Base-by-base conservation (phyloP, 2,113 vertebrate species). In the Phainopepla nitens region DNA sequence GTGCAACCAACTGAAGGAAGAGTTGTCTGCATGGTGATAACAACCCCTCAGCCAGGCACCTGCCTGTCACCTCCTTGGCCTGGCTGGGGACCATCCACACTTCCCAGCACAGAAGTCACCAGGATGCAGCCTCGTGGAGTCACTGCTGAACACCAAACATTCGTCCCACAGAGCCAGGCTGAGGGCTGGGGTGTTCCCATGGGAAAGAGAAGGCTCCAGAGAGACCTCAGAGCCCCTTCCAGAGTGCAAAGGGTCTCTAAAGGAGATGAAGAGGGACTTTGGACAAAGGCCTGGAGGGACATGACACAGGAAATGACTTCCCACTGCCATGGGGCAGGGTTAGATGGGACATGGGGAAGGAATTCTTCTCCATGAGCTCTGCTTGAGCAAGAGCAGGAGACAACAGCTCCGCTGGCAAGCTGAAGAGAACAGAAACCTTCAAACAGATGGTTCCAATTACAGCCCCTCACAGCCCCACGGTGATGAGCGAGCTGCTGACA, bases 11-110 rank as follows among this genome's bases (percentile, higher is more conserved):
- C 0, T 7, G 21, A 31, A 42, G 64, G 70, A 33, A 24, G 22
- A 14, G 16, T 7, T 16, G 6, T 0, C 20, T 16, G 41, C 16
- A 1, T 0, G 36, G 62, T 6, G 29, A 4, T 0, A 6, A 9
- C 0, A 51, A 2, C 5, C 3, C 15, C 33, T 21, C 5, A 4
- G 39, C 4, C 31, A 8, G 57, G 15, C 10, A 5, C 5, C 31
- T 36, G 44, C 50, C 5, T 8, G 42, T 12, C 36, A n/a, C 66
- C 41, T 23, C 23, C 80, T 6, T 1, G 3, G 58, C 54, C 45
- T 3, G 5, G 10, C 79, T 31, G 29, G 5, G 28, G 29, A 25
- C 47, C 39, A 3, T 4, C 39, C 39, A 1, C 7, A 0, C 35
- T 10, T 15, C 16, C 31, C 56, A 16, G 39, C 2, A 1, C 0